Conservation (phyloP, 2,113 vertebrate species). For the Cyprinus carpio region DNA sequence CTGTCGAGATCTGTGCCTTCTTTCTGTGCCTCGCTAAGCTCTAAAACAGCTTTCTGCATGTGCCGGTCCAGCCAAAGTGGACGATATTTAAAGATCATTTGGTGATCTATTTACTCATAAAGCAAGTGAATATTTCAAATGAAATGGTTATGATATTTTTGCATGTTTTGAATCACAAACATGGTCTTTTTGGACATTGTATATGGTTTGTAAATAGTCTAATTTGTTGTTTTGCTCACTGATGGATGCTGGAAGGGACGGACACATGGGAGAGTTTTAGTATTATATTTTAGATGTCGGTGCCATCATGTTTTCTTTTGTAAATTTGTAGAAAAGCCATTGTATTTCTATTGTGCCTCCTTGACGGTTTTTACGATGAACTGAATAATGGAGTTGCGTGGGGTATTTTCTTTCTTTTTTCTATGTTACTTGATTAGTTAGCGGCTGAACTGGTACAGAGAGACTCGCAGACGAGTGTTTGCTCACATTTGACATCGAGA, state of each 20-base stretch:
- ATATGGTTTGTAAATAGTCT: constrained; percentile 82
- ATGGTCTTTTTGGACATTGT: constrained; percentile 78
- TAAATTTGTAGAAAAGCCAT: constrained; percentile 71
- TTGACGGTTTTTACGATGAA: constrained; percentile 46
- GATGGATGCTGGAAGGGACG: constrained; percentile 11
- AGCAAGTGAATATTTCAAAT: constrained; percentile 76
- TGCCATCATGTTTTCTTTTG: constrained; percentile 62
- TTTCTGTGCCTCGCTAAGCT: background rate
- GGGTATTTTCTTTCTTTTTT: background rate
- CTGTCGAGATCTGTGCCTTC: constrained; percentile 7
- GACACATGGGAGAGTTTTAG: constrained; percentile 58
- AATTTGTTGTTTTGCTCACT: constrained; percentile 62
- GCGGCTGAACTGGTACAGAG: constrained; percentile 41
- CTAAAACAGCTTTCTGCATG: constrained; percentile 31
- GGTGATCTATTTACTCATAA: constrained; percentile 67
- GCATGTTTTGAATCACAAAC: constrained; percentile 73
- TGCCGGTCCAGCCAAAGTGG: constrained; percentile 71
- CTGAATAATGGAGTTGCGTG: constrained; percentile 2
- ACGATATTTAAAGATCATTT: constrained; percentile 75
- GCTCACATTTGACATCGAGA: background rate
- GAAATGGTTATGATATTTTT: constrained; percentile 74
- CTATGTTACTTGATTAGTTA: constrained; percentile 27
- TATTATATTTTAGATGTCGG: constrained; percentile 51
- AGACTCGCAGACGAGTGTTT: background rate
- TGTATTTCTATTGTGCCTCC: constrained; percentile 58